Evolutionary conservation across 2,113 vertebrate species (phyloP), one percentile per base, ranked within the genome.

Genomic region (Stigmatopora nigra): DNA sequence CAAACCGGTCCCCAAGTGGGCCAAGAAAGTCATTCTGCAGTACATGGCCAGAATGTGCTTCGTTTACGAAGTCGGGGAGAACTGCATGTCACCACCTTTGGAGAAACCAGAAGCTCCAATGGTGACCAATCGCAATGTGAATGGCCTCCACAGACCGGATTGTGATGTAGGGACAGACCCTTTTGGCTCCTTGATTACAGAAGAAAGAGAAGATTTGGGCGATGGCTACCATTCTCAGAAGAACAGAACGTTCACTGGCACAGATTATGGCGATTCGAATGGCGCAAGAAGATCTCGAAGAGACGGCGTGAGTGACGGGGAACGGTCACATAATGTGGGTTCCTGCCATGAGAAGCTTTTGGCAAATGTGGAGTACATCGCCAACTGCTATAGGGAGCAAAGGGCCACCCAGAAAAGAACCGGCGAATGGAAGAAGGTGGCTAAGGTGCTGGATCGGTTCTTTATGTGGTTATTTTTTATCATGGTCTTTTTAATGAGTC

Each of bases 401-500:
- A 87, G 89, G 69, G 88, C 91, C 2, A 84, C 89, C 0, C 93
- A 93, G 80, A 91, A 75, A 78, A 82, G 89, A 68, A 89, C 85
- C 0, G 82, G 91, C 0, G 93, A 96, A 71, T 95, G 94, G 94
- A 94, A 94, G 81, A 93, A 89, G 61, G 88, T 95, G 61, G 93
- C 93, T 55, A 92, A 92, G 62, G 93, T 95, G 38, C 86, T 95
- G 88, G 94, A 96, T 5, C 91, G 93, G 20, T 94, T 94, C 86
- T 95, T 97, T 79, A 92, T 95, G 92, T 93, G 92, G 88, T 68
- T 94, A 48, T 97, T 97, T 78, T 94, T 95, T 70, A 86, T 92
- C 67, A 94, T 96, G 94, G 92, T 95, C 41, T 90, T 95, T 72
- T 80, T 93, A 41, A 93, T 95, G 93, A 96, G 93, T 19, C 63